Evolutionary conservation across 1,140 invertebrate species (phyloP), one percentile per base, ranked within the genome.

Genomic region (Mercenaria mercenaria): DNA sequence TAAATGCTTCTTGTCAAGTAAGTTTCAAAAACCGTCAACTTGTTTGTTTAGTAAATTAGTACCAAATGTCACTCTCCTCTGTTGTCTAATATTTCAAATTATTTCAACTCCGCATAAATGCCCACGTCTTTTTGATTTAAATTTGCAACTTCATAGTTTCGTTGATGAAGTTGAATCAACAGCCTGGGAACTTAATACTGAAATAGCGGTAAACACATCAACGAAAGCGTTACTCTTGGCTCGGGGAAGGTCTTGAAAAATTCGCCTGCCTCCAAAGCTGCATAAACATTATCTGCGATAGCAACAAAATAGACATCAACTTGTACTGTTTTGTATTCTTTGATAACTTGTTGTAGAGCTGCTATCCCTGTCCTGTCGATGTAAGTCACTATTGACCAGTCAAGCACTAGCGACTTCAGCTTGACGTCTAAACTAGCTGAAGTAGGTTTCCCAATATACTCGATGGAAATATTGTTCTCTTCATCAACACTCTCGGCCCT

Each of bases 341-440:
- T 91, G 23, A 90, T 59, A 23, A 95, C 85, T 81, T 92, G 90
- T 72, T 82, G 64, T 6, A 96, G 79, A 37, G 92, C 92, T 41
- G 92, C 93, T 0, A 95, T 76, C 0, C 95, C 95, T 18, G 89
- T 88, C 29, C 91, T 83, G 89, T 96, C 95, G 10, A 96, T 92
- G 77, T 95, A 95, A 50, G 90, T 92, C 77, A 95, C 92, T n/a
- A 89, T 85, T 15, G 91, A 92, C 85, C 93, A 95, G 90, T 96
- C 95, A 37, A 96, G 79, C 26, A 96, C 91, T 34, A 92, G 18
- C 23, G 85, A 61, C 41, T 89, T 88, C 0, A 74, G 11, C 0
- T 39, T 32, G 13, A 47, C n/a, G 32, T 83, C 32, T 20, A 41
- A 8, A 18, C 11, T 13, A 26, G 76, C n/a, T 92, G 82, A 64